Evolutionary conservation across 2,797 vertebrate genomes (phyloP), one percentile per base, ranked within the genome.

Genomic region (Bradypodion pumilum): DNA sequence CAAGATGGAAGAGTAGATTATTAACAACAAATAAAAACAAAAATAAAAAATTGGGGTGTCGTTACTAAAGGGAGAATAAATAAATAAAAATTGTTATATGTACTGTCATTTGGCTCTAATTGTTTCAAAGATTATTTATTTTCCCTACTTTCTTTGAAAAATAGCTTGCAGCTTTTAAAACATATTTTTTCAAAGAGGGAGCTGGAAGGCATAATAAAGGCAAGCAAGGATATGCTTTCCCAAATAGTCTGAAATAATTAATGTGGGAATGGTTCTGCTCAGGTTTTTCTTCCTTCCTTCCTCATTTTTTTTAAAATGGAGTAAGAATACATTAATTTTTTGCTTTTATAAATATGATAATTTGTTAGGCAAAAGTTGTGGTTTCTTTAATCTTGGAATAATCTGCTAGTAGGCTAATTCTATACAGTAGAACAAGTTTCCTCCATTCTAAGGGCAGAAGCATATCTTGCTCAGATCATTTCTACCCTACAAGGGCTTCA

Each of bases 161-260:
- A 95, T 95, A 95, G 94, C 95, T 96, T 94, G 92, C 89, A 94
- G 94, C 92, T 94, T 94, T 94, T 94, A 95, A 85, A 94, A 94
- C 94, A 93, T 95, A 94, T 46, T 96, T 96, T 96, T 96, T 95
- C 95, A 96, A 96, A 96, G 94, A 94, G 91, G 91, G 90, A 92
- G 95, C 95, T 96, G 92, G 94, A 95, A 96, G 95, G 95, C 95
- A 95, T 96, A 96, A 96, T 96, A 95, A 95, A 95, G 94, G 95
- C 95, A 96, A 95, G 95, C 94, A 93, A 94, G 95, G 94, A 95
- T 95, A 95, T 90, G 94, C 91, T 95, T 94, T 95, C 90, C 66
- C 62, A 94, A 96, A 95, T 95, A 94, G 95, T 93, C 89, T 94
- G 94, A 95, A 96, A 96, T 96, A 96, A 96, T 96, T 96, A 96